Evolutionary conservation across 2,113 vertebrate species (phyloP).

Genomic region (Crotalus horridus): DNA sequence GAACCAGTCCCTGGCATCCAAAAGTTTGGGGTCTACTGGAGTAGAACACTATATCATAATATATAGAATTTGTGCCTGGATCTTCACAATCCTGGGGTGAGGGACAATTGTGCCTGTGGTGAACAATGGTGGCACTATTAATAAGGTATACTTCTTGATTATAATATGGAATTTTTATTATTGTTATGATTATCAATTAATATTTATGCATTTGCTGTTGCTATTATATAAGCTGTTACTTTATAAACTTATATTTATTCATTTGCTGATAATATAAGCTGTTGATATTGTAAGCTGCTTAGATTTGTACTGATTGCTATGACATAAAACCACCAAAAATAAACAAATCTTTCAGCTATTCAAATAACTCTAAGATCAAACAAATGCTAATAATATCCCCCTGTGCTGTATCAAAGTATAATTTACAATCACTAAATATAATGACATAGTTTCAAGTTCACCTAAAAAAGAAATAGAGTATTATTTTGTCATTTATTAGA

Average conservation of each 20-base stretch:
- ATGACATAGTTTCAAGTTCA: background rate
- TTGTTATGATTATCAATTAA: background rate
- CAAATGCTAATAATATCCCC: background rate
- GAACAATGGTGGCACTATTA: background rate
- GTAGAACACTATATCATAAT: background rate
- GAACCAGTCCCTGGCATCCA: background rate
- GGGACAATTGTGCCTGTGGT: background rate
- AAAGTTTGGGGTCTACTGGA: background rate
- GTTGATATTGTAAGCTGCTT: background rate
- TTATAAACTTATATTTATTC: background rate
- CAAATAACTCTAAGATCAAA: background rate
- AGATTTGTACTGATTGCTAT: background rate
- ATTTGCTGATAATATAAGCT: background rate
- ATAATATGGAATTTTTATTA: background rate
- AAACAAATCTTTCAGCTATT: background rate
- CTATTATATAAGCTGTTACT: background rate
- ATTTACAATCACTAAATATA: background rate
- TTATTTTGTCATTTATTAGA: background rate
- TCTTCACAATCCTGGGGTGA: background rate
- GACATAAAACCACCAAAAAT: background rate
- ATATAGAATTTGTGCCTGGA: background rate
- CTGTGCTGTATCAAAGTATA: background rate
- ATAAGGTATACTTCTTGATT: background rate
- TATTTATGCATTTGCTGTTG: background rate
- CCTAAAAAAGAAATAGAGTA: background rate